These are phyloP conservation scores for Cerceris rybyensis DNA, from an alignment of 2,888 invertebrate genomes.

Conservation along the genomic window DNA sequence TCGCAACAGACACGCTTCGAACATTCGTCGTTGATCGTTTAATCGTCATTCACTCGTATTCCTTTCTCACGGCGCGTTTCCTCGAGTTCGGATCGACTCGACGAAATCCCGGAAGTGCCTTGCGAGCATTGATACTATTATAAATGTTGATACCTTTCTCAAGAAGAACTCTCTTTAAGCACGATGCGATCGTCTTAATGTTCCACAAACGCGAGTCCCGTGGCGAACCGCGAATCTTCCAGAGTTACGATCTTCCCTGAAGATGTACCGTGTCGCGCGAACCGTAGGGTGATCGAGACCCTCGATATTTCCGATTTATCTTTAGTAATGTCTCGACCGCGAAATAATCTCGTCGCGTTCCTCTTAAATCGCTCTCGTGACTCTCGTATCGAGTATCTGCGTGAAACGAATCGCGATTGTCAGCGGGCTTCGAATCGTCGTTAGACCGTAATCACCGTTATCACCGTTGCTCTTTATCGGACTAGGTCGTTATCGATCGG, in stretches of 20 bases:
- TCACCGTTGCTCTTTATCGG: slow-evolving; percentile 43
- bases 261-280: slow-evolving; percentile 36
- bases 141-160: slow-evolving; percentile 54
- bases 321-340: background rate
- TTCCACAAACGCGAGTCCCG: slow-evolving; percentile 50
- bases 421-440: slow-evolving; percentile 32
- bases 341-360: slow-evolving; percentile 3
- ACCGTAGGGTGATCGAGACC: slow-evolving; percentile 9
- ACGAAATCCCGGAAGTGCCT: slow-evolving; percentile 55
- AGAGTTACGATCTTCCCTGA: slow-evolving; percentile 49
- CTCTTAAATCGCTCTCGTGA: slow-evolving; percentile 41
- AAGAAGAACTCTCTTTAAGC: slow-evolving; percentile 49
- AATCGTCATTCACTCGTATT: slow-evolving; percentile 3
- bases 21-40: slow-evolving; percentile 6
- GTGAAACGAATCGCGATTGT: slow-evolving; percentile 42
- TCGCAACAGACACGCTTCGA: slow-evolving; percentile 2
- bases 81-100: slow-evolving; percentile 10
- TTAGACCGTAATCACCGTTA: slow-evolving; percentile 46
- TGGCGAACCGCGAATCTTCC: slow-evolving; percentile 45
- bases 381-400: slow-evolving; percentile 48
- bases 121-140: slow-evolving; percentile 38
- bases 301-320: background rate
- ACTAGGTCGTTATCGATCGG: slow-evolving; percentile 38
- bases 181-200: slow-evolving; percentile 55
- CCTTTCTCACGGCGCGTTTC: slow-evolving; percentile 9